These are phyloP conservation scores for Peromyscus aztecus DNA, from an alignment of 2,797 vertebrate species.

Conservation along the genomic window DNA sequence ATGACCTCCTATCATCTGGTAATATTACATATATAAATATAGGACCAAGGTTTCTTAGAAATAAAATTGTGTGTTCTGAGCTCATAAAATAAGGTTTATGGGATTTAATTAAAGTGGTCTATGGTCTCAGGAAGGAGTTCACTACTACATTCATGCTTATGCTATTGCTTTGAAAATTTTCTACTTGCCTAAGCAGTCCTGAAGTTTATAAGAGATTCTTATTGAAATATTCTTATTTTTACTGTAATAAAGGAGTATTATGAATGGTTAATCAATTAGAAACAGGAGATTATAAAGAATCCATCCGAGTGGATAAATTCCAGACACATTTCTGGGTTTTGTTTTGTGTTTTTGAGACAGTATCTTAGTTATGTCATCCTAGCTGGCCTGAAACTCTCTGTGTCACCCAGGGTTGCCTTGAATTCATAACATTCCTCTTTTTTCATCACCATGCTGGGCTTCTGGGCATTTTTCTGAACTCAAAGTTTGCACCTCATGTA, in stretches of 20 bases:
- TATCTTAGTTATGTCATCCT: not conserved
- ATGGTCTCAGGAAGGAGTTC: not conserved
- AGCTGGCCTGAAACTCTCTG: not conserved
- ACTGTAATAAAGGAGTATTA: not conserved
- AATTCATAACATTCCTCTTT: not conserved
- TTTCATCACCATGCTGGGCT: not conserved
- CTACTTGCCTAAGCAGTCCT: not conserved
- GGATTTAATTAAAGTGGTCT: constrained; percentile 51
- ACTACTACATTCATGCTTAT: not conserved
- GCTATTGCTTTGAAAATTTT: not conserved
- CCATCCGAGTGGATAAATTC: not conserved
- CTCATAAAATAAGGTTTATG: constrained; percentile 57
- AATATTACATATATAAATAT: constrained; percentile 53
- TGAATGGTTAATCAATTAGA: not conserved
- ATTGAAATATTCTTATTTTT: not conserved
- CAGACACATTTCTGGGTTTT: not conserved
- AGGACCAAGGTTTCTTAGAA: constrained; percentile 28
- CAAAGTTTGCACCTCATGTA: not conserved
- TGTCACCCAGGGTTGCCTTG: not conserved
- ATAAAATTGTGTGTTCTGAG: not conserved
- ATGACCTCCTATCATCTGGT: not conserved
- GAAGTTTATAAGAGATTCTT: not conserved
- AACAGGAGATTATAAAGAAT: not conserved
- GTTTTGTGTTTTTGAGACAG: not conserved
- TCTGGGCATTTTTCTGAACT: not conserved